Conservation (phyloP, 2,113 vertebrate genomes). For the Pseudorectes ferrugineus region DNA sequence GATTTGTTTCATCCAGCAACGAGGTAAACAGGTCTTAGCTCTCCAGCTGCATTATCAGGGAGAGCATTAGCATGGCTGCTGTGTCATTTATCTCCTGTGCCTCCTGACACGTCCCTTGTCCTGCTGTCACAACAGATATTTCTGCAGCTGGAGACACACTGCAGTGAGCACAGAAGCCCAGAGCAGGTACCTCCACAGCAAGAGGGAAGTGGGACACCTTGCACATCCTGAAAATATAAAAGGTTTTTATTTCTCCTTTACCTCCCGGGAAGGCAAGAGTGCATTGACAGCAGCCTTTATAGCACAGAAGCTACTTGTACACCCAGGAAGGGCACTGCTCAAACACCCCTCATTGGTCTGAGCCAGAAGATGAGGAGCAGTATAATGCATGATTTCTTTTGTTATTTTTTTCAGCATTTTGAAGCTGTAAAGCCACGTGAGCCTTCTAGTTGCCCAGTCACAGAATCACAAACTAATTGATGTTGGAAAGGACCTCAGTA, state of each 20-base stretch:
- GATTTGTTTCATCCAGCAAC: neutral
- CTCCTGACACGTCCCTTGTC: neutral
- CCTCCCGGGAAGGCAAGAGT: neutral
- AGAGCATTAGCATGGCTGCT: neutral
- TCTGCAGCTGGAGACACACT: neutral
- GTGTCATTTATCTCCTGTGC: slow-evolving; percentile 10
- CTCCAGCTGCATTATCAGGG: neutral
- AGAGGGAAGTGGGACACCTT: neutral
- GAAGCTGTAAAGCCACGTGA: neutral
- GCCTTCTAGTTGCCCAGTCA: neutral
- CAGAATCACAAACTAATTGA: neutral
- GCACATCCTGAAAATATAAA: neutral
- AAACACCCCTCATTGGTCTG: accelerated
- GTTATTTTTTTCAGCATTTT: neutral
- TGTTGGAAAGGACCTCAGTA: neutral
- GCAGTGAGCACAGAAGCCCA: neutral
- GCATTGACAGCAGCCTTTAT: neutral
- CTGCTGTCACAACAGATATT: slow-evolving; percentile 22
- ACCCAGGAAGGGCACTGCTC: accelerated
- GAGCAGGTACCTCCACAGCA: neutral
- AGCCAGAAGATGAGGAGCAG: neutral
- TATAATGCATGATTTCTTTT: neutral
- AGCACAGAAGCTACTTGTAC: neutral
- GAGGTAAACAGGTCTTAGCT: neutral
- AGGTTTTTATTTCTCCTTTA: neutral